Percentiles rank a stretch among this genome's conserved stretches.
phyloP scores from a whole-genome alignment of 2,888 invertebrate genomes.

The Ceraclea dissimilis region DNA sequence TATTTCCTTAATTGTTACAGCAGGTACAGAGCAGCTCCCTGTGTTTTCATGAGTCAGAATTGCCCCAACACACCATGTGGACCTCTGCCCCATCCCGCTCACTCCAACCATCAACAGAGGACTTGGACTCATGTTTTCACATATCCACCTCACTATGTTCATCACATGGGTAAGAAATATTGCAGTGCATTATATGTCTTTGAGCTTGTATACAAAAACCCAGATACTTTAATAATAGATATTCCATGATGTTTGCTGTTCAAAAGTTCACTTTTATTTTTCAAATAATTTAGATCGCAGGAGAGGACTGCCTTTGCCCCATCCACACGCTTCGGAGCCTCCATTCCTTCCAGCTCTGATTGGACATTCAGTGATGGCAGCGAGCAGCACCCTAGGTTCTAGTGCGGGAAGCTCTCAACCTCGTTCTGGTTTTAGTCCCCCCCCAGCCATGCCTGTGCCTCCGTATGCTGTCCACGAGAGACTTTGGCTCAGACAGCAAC shows the following conservation, averaged over 20 bases:
- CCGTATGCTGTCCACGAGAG: constrained; percentile 69
- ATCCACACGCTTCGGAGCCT: constrained; percentile 15
- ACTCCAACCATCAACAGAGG: constrained; percentile 20
- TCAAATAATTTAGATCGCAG: no score
- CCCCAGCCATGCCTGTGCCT: constrained; percentile 37
- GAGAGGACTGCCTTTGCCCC: constrained; percentile 17
- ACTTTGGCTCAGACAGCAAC: constrained; percentile 68
- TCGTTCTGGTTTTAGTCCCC: constrained; percentile 24
- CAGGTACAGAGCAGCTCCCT: constrained; percentile 18
- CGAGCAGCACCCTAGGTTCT: background rate
- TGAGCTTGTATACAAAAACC: no score
- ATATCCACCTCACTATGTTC: constrained; percentile 21
- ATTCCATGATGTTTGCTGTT: no score
- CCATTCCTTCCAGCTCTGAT: constrained; percentile 19
- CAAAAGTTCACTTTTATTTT: no score
- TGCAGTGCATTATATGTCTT: background rate
- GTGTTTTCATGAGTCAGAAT: constrained; percentile 19
- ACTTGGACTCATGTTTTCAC: constrained; percentile 24
- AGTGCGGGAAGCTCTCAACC: constrained; percentile 14
- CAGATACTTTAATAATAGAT: background rate
- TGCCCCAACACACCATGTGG: constrained; percentile 8
- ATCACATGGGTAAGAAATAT: constrained; percentile 15
- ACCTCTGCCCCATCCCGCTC: constrained; percentile 25
- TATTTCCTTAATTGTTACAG: constrained; percentile 1
- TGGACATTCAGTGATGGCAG: constrained; percentile 21